These are phyloP conservation scores for Peromyscus polionotus DNA, from an alignment of 2,113 vertebrate genomes.

Conservation along the genomic window DNA sequence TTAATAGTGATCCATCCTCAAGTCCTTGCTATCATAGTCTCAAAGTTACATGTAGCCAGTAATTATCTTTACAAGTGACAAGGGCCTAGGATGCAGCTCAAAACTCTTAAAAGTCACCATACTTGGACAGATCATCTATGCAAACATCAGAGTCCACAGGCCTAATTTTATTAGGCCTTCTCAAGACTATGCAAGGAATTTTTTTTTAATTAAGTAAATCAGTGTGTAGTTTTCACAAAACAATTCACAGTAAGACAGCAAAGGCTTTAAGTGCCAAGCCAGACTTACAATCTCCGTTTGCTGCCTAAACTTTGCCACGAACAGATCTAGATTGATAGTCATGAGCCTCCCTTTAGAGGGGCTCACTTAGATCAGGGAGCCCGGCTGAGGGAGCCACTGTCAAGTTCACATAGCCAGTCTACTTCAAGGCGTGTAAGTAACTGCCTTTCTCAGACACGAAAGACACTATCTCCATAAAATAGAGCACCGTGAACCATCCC, in stretches of 20 bases:
- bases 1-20: not conserved
- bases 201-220: constrained; percentile 40
- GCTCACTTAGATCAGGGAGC: not conserved
- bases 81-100: not conserved
- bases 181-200: not conserved
- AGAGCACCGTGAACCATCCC: not conserved
- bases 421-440: not conserved
- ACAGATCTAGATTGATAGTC: not conserved
- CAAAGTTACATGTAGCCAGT: not conserved
- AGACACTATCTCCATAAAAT: not conserved
- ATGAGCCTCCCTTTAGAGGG: not conserved
- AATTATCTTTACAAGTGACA: constrained; percentile 41
- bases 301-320: not conserved
- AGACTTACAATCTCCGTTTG: not conserved
- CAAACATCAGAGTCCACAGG: constrained; percentile 1
- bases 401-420: not conserved
- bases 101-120: constrained; percentile 24
- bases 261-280: not conserved
- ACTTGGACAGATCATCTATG: constrained; percentile 13
- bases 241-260: not conserved
- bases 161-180: constrained; percentile 42
- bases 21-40: not conserved
- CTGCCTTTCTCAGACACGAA: constrained; percentile 14
- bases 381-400: not conserved
- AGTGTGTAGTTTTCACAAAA: constrained; percentile 2